Percentiles rank a stretch among this genome's conserved stretches.
Evolutionary conservation across 2,888 invertebrate species (phyloP).

Genomic region (Cephus sareptanus): DNA sequence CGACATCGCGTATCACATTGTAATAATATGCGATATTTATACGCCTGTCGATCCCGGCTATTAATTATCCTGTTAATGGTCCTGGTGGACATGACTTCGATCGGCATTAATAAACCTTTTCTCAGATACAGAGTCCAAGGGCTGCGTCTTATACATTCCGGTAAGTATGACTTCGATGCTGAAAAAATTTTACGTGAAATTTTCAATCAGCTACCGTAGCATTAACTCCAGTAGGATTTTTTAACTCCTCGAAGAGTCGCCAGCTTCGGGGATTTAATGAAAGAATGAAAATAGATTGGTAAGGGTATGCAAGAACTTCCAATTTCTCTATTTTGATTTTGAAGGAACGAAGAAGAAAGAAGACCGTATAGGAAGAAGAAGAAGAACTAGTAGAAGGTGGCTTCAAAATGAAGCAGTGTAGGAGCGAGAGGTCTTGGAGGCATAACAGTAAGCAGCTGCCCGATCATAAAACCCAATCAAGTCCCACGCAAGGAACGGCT

Average conservation of each 20-base stretch:
- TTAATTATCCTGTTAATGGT: conserved; percentile 54
- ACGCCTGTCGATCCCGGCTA: conserved; percentile 37
- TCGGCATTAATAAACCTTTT: conserved; percentile 5
- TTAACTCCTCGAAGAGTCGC: background rate
- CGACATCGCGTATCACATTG: conserved; percentile 37
- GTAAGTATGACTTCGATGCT: background rate
- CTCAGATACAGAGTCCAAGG: background rate
- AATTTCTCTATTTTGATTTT: background rate
- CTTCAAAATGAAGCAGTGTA: background rate
- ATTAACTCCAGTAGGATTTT: background rate
- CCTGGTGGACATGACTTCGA: conserved; percentile 36
- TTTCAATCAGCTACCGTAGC: background rate
- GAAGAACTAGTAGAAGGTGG: conserved; percentile 1
- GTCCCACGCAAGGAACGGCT: conserved; percentile 33
- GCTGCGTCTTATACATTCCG: background rate
- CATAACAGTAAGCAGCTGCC: conserved; percentile 22
- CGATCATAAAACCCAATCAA: conserved; percentile 44
- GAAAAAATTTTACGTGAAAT: background rate
- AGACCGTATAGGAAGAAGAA: conserved; percentile 13
- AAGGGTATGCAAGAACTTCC: no score
- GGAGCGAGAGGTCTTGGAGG: background rate
- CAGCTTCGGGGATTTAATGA: no score
- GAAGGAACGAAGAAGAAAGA: background rate
- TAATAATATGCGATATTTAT: conserved; percentile 49
- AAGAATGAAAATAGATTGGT: no score